Percentiles rank a stretch among this genome's conserved stretches.
Conservation (phyloP, 37 sponge, comb jelly and placozoan genomes). For the Oscarella lobularis region DNA sequence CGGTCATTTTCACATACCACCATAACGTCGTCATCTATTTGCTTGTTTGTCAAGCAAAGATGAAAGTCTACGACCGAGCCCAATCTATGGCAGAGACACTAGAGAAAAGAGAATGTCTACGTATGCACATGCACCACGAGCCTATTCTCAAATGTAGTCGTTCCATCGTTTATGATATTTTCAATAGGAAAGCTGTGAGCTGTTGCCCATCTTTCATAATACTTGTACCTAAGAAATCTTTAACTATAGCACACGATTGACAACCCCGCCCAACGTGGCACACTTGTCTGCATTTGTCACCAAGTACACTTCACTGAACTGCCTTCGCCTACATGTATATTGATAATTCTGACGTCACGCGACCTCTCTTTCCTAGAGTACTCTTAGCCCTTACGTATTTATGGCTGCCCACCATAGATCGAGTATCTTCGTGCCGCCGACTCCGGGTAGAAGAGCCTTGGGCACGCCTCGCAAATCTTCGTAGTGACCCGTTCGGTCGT, state of each 20-base stretch:
- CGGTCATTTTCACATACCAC: no score
- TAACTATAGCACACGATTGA: background rate
- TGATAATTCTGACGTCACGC: background rate
- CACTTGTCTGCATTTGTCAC: constrained; percentile 86
- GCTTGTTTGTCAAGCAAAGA: constrained; percentile 36
- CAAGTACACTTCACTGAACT: constrained; percentile 65
- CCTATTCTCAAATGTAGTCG: constrained; percentile 63
- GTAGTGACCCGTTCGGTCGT: constrained; percentile 35
- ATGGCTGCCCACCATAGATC: constrained; percentile 73
- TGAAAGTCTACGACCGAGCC: constrained; percentile 65
- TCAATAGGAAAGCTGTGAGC: constrained; percentile 62
- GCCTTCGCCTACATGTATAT: constrained; percentile 45
- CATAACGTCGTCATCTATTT: constrained; percentile 61
- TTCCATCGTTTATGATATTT: constrained; percentile 79
- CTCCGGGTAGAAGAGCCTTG: constrained; percentile 75
- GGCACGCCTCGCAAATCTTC: constrained; percentile 53
- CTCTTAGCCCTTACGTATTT: constrained; percentile 39
- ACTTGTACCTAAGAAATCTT: constrained; percentile 55
- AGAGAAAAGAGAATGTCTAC: background rate
- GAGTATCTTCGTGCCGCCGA: constrained; percentile 47
- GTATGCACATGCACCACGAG: constrained; percentile 8
- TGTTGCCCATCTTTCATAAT: constrained; percentile 79
- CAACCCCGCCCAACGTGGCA: background rate
- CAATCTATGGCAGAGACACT: constrained; percentile 19
- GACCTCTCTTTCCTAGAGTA: no score